Base-by-base conservation (phyloP, 1,140 invertebrate genomes). In the Aradophagus sp. region DNA sequence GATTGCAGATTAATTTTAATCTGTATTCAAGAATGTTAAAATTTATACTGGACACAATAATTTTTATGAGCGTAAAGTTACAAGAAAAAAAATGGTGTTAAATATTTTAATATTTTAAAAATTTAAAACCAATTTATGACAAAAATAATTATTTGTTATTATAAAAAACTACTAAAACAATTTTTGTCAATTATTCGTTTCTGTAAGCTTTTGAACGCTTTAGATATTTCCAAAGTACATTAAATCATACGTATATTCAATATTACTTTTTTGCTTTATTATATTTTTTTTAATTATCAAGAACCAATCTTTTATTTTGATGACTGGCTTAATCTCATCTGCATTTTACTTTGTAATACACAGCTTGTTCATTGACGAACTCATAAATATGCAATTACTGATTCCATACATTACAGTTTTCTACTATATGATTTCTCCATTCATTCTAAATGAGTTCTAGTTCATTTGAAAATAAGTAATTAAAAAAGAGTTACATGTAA, bases 321-420 rank as follows among this genome's bases (percentile, higher is more conserved):
- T 61, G 55, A 61, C 55, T 61, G 23, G 47, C 34, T 61, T 38
- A 68, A 61, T 68, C 56, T 55, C 34, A 68, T 68, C 55, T 68
- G 48, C 55, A 68, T 68, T 68, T 61, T 55, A 68, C 65, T 59
- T 59, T 55, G 65, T 61, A 68, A 68, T 48, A 68, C 35, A 20
- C 31, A 45, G 20, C 23, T 32, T 26, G 35, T 58, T 58, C 53
- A 61, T 68, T 68, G 55, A 59, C 47, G 34, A 34, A 35, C 63
- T 68, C 42, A 68, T 68, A 68, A 68, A 68, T 68, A 68, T 68
- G 55, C 47, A 68, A 59, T 59, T 36, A 59, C 32, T 41, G 48
- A 61, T 68, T 61, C 31, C 47, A 61, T 55, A 68, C 48, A 55
- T 68, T 68, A 68, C 34, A 61, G 55, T 68, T 68, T 55, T 55